Percentiles rank a stretch among this genome's conserved stretches.
phyloP scores from a whole-genome alignment of 1,140 invertebrate species.

The Leptinotarsa lineolata region DNA sequence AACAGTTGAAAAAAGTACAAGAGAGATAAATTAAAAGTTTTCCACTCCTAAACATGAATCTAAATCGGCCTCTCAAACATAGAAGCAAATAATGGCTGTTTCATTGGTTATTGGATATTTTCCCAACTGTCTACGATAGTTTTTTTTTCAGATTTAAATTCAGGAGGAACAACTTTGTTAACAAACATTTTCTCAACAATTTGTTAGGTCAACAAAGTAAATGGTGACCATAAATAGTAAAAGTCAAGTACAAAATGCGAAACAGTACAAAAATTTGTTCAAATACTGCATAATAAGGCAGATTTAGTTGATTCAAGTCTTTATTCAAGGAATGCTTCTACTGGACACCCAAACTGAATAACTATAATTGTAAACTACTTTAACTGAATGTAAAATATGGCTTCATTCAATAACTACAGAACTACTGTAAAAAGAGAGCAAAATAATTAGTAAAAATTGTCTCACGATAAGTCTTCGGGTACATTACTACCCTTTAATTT shows the following conservation, averaged over 20 bases:
- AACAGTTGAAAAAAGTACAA: neutral
- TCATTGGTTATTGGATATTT: too few relatives aligned
- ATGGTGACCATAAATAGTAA: neutral
- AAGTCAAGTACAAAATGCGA: conserved; percentile 17
- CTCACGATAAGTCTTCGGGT: neutral
- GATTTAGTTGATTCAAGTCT: conserved; percentile 11
- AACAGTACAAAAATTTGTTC: conserved; percentile 23
- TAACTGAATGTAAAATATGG: neutral
- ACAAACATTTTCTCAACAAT: neutral
- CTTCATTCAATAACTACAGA: conserved; percentile 11
- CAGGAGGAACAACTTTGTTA: too few relatives aligned
- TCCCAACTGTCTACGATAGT: too few relatives aligned
- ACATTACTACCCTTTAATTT: neutral
- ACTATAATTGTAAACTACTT: conserved; percentile 11
- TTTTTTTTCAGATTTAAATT: too few relatives aligned
- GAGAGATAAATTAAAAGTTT: too few relatives aligned
- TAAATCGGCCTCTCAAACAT: too few relatives aligned
- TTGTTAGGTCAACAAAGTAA: neutral
- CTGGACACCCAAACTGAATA: neutral
- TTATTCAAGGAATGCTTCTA: conserved; percentile 7
- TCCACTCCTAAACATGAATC: too few relatives aligned
- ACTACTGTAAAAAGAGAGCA: neutral
- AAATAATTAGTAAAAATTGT: neutral
- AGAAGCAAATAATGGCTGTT: too few relatives aligned
- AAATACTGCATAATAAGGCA: conserved; percentile 27